Conservation (phyloP, 2,797 vertebrate genomes). For the Chanos chanos region DNA sequence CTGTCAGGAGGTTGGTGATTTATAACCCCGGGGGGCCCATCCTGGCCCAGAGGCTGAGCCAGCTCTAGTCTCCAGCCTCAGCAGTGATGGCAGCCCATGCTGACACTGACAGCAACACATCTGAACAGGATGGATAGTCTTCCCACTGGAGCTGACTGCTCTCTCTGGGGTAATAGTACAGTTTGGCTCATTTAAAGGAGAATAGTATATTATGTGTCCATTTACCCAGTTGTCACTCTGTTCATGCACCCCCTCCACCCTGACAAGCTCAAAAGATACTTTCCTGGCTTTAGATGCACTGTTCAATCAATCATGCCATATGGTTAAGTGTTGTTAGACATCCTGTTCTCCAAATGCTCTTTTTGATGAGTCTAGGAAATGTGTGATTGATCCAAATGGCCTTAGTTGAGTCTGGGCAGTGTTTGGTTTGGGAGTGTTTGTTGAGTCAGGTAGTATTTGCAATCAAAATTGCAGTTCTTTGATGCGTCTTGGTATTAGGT, state of each 20-base stretch:
- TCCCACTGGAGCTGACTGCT: neutral
- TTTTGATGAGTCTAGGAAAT: too few species aligned
- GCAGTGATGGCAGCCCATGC: neutral
- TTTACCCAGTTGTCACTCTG: neutral
- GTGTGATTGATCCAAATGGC: too few species aligned
- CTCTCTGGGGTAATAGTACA: neutral
- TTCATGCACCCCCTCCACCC: neutral
- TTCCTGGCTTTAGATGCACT: too few species aligned
- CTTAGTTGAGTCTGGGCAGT: too few species aligned
- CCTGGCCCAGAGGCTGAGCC: neutral
- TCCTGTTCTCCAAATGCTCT: too few species aligned
- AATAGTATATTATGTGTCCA: neutral
- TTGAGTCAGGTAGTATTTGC: too few species aligned
- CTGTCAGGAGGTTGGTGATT: constrained; percentile 65
- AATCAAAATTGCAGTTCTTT: too few species aligned
- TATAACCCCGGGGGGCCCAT: constrained; percentile 56
- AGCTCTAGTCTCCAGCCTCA: constrained; percentile 4
- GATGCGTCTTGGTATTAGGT: too few species aligned
- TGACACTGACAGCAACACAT: neutral
- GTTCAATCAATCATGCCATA: too few species aligned
- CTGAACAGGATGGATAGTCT: neutral
- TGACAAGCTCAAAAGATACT: neutral
- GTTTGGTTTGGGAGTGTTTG: too few species aligned
- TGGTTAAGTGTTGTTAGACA: too few species aligned
- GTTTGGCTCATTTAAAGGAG: neutral